These are phyloP conservation scores for Callorhinus ursinus DNA, from an alignment of 2,113 vertebrate genomes.

Conservation along the genomic window DNA sequence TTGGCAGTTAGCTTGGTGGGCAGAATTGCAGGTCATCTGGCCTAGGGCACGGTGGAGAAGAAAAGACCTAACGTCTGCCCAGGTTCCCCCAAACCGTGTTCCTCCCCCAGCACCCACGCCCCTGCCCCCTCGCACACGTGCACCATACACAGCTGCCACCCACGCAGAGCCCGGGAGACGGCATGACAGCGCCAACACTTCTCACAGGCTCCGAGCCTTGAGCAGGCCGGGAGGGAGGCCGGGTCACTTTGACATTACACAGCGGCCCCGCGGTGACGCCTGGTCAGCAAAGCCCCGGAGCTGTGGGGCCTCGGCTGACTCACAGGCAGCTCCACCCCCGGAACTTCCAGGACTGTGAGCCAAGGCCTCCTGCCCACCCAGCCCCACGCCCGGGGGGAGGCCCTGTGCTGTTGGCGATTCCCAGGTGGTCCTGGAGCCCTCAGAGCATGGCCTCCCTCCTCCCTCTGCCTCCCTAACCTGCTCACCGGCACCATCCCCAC, in stretches of 20 bases:
- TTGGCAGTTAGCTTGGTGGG: not conserved
- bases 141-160: not conserved
- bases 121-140: too few relatives aligned
- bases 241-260: slow-evolving; percentile 71
- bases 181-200: not conserved
- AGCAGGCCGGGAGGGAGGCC: slow-evolving; percentile 50
- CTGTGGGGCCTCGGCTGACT: slow-evolving; percentile 4
- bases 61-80: not conserved
- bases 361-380: not conserved
- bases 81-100: not conserved
- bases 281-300: not conserved
- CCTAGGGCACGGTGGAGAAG: not conserved
- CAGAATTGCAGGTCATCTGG: not conserved
- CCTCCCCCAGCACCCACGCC: not conserved
- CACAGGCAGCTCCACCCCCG: not conserved
- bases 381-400: not conserved
- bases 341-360: not conserved
- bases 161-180: not conserved
- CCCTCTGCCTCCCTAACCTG: not conserved
- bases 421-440: not conserved
- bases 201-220: not conserved
- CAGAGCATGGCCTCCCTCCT: not conserved
- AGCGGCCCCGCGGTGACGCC: not conserved
- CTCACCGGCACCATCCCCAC: not conserved
- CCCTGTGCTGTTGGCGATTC: not conserved